Evolutionary conservation across 2,113 vertebrate species (phyloP).

Genomic region (Psophia crepitans): DNA sequence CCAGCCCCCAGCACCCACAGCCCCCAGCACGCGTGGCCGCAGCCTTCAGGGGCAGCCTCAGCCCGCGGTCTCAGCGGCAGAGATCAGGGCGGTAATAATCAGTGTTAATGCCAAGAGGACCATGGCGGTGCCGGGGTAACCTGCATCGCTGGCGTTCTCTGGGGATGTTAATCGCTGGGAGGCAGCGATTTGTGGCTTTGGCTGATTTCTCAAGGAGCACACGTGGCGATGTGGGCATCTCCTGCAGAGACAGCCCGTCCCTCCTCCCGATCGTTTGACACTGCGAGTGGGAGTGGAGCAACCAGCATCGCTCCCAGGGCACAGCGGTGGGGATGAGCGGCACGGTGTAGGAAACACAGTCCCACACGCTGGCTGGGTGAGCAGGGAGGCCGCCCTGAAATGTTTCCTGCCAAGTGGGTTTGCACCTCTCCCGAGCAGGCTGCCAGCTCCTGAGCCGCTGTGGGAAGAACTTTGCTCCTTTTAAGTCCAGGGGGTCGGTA

Average conservation of each 20-base stretch:
- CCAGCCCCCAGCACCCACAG: background rate
- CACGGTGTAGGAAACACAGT: background rate
- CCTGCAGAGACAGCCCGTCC: background rate
- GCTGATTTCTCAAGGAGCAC: background rate
- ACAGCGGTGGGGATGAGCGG: background rate
- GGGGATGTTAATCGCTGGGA: background rate
- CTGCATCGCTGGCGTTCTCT: background rate
- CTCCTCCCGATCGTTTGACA: background rate
- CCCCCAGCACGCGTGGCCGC: background rate
- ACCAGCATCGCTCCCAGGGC: background rate
- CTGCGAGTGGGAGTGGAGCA: background rate
- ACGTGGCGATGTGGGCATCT: background rate
- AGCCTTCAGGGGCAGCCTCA: background rate
- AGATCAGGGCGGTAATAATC: too few relatives aligned
- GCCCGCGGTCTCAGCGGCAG: background rate
- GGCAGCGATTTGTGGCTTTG: background rate
- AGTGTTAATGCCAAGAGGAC: background rate
- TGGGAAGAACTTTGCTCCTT: slow-evolving; percentile 47
- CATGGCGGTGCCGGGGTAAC: background rate
- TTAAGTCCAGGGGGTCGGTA: slow-evolving; percentile 44
- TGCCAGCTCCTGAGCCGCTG: slow-evolving; percentile 8
- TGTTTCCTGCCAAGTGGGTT: background rate
- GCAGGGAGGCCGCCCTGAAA: background rate
- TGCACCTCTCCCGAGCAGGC: slow-evolving; percentile 5
- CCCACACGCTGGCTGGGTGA: background rate